Base-by-base conservation (phyloP, 1,140 invertebrate genomes). In the Heterodera carotae region DNA sequence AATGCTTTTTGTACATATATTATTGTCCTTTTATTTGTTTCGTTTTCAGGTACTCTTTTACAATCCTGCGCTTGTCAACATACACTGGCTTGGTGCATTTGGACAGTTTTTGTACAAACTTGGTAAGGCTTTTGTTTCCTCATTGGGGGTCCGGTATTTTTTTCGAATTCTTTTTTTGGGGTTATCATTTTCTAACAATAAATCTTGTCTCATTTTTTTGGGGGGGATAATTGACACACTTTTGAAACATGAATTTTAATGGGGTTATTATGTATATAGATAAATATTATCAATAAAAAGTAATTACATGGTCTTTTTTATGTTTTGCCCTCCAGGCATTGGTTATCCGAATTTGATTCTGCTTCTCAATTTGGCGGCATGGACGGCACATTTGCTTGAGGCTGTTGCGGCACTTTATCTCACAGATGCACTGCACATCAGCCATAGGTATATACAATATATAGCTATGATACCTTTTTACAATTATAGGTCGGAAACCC, bases 301-400 rank as follows among this genome's bases (percentile, higher is more conserved):
- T 39, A 39, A 10, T 39, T 39, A 39, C 39, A 66, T 33, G 22
- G 27, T 66, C 22, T 34, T 31, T 12, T 34, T 10, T 34, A 27
- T 34, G 8, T 33, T 0, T 22, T 4, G 7, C 27, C 62, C 10
- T 74, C 69, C 76, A 70, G 79, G 75, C 29, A 85, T 60, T 1
- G 33, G 75, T 18, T 79, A 78, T 48, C 77, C 34, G 29, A 56
- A 31, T 22, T 3, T 86, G 29, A 59, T 81, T 27, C 39, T 78
- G 18, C 34, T 80, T 8, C 83, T 85, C 27, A 86, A 84, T 71
- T 60, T 86, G 60, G 69, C 76, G 29, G 85, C 84, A 12, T 68
- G 80, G 25, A 43, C 80, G 29, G 82, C 78, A 6, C 85, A 87
- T 70, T 15, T 83, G n/a, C 72, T 36, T 6, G 85, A 86, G 74